Evolutionary conservation across 2,113 vertebrate species (phyloP).

Genomic region (Cheirogaleus medius): DNA sequence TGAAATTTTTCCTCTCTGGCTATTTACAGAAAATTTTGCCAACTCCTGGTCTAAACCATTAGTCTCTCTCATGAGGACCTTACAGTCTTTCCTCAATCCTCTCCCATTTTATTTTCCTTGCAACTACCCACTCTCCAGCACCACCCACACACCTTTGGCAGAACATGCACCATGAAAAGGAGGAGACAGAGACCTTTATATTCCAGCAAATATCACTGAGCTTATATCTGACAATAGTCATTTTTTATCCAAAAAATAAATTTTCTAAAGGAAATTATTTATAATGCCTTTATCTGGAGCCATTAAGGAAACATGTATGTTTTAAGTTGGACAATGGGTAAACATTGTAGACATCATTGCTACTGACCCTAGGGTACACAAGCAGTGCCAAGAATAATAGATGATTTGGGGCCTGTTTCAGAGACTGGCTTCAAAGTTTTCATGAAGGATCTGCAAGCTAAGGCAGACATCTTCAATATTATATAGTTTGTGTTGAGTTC

Average conservation of each 20-base stretch:
- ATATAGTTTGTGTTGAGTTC: not conserved
- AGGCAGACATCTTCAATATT: not conserved
- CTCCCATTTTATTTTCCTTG: not conserved
- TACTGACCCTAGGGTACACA: not conserved
- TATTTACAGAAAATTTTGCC: not conserved
- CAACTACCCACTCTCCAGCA: not conserved
- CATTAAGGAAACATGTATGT: not conserved
- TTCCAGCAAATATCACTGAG: not conserved
- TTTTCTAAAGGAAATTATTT: not conserved
- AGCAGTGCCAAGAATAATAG: not conserved
- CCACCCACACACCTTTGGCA: rapidly evolving
- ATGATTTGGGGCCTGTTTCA: not conserved
- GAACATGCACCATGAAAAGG: not conserved
- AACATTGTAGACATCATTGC: not conserved
- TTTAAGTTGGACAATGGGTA: not conserved
- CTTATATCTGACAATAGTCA: not conserved
- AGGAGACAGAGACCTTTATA: not conserved
- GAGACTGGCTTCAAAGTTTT: not conserved
- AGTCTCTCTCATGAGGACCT: not conserved
- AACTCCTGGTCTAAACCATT: not conserved
- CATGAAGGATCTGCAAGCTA: not conserved
- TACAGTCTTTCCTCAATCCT: not conserved
- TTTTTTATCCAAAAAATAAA: not conserved
- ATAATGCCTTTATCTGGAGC: not conserved
- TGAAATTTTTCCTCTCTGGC: not conserved